Conservation (phyloP, 2,113 vertebrate species). For the Tringa solitaria region DNA sequence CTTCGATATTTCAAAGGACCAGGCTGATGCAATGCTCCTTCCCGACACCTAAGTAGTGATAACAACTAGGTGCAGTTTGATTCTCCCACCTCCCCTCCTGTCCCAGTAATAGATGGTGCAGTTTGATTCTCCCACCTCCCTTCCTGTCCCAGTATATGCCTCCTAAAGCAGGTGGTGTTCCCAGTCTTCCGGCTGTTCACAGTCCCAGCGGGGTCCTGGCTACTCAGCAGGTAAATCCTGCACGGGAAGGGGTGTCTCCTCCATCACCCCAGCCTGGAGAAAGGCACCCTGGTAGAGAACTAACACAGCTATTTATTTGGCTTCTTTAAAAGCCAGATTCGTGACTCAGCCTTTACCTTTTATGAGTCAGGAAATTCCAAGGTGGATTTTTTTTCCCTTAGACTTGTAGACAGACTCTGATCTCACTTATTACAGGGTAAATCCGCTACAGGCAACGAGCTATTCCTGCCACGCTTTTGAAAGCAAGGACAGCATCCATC, state of each 20-base stretch:
- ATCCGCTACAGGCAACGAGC: not conserved
- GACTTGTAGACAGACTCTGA: not conserved
- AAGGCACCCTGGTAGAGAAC: not conserved
- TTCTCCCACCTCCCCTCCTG: not conserved
- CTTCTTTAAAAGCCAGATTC: not conserved
- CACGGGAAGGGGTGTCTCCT: not conserved
- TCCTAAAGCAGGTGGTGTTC: not conserved
- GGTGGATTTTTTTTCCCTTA: not conserved
- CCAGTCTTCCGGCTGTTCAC: not conserved
- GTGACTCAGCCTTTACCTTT: not conserved
- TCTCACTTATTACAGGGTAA: not conserved
- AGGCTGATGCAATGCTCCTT: not conserved
- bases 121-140: not conserved
- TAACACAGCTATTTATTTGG: not conserved
- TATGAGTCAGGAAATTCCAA: not conserved
- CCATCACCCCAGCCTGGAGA: not conserved
- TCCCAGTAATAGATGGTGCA: not conserved
- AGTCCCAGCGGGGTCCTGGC: fast-evolving
- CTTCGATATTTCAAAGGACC: not conserved
- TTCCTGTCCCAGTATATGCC: not conserved
- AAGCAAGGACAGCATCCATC: not conserved
- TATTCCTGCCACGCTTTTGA: not conserved
- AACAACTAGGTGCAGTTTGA: not conserved
- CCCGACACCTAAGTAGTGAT: not conserved
- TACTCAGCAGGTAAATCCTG: not conserved